These are phyloP conservation scores for Quadroppia sp. DNA, from an alignment of 2,888 invertebrate genomes.

Conservation along the genomic window DNA sequence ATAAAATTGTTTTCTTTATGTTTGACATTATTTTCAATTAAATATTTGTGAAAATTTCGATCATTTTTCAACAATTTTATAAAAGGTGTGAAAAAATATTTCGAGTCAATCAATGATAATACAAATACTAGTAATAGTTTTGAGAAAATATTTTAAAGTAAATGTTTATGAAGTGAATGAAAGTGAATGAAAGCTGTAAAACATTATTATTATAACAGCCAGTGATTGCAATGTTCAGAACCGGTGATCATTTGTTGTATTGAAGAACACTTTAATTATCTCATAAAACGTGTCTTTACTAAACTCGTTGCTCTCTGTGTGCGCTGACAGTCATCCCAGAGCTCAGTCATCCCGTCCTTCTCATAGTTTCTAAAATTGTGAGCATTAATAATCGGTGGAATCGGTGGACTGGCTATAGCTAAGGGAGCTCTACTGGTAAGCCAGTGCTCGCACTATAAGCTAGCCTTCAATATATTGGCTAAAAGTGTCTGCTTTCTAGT, in stretches of 20 bases:
- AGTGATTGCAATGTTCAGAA: not conserved
- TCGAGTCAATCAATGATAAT: not conserved
- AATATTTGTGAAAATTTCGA: no score
- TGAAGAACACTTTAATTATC: slow-evolving; percentile 32
- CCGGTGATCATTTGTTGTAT: slow-evolving; percentile 29
- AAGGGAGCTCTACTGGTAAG: slow-evolving; percentile 1
- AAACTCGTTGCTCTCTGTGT: not conserved
- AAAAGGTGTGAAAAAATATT: not conserved
- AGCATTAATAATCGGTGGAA: slow-evolving; percentile 17
- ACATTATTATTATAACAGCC: not conserved
- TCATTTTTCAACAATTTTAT: no score
- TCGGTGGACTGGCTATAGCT: not conserved
- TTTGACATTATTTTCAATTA: no score
- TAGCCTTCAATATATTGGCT: not conserved
- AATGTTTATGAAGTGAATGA: slow-evolving; percentile 29
- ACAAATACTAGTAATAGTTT: not conserved
- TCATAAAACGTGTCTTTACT: slow-evolving; percentile 34
- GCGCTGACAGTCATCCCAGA: not conserved
- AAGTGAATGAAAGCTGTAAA: slow-evolving; percentile 23
- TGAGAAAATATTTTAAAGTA: not conserved
- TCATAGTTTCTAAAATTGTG: slow-evolving; percentile 16
- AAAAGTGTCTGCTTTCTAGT: slow-evolving; percentile 25
- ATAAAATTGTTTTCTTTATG: no score
- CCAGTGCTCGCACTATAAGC: slow-evolving; percentile 7
- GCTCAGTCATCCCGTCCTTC: slow-evolving; percentile 31